These are phyloP conservation scores for Scylla paramamosain DNA, from an alignment of 1,140 invertebrate species.

Conservation along the genomic window DNA sequence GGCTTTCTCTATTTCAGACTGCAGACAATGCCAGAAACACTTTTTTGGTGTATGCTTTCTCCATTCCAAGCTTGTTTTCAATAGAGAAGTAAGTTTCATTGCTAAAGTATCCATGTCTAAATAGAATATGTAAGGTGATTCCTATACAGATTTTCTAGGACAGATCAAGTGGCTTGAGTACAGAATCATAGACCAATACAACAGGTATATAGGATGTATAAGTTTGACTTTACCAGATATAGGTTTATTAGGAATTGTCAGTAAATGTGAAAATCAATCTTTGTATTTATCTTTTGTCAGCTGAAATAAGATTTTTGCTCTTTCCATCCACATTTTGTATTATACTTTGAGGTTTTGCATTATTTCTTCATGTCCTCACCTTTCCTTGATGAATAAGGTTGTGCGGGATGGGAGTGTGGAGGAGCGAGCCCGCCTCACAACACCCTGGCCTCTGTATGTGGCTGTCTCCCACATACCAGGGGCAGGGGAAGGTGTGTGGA, in stretches of 20 bases:
- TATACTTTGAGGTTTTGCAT: neutral
- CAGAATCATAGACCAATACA: neutral
- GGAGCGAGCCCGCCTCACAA: constrained; percentile 44
- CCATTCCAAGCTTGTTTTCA: neutral
- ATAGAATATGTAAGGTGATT: neutral
- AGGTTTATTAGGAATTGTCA: neutral
- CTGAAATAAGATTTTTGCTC: neutral
- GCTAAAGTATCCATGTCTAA: neutral
- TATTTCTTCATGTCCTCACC: neutral
- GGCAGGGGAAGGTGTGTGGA: constrained; percentile 49
- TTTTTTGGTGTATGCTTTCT: neutral
- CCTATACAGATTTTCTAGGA: neutral
- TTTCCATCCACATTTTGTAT: neutral
- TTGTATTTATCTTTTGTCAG: neutral
- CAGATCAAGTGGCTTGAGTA: neutral
- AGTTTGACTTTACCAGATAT: neutral
- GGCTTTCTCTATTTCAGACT: neutral
- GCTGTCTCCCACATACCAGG: neutral
- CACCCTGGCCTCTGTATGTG: constrained; percentile 58
- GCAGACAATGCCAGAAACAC: neutral
- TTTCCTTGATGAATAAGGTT: neutral
- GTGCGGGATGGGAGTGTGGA: constrained; percentile 49
- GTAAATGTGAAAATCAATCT: neutral
- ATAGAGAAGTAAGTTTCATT: constrained; percentile 1
- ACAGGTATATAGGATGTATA: neutral